These are phyloP conservation scores for Magallana nippona DNA, from an alignment of 2,888 invertebrate species.

Conservation along the genomic window DNA sequence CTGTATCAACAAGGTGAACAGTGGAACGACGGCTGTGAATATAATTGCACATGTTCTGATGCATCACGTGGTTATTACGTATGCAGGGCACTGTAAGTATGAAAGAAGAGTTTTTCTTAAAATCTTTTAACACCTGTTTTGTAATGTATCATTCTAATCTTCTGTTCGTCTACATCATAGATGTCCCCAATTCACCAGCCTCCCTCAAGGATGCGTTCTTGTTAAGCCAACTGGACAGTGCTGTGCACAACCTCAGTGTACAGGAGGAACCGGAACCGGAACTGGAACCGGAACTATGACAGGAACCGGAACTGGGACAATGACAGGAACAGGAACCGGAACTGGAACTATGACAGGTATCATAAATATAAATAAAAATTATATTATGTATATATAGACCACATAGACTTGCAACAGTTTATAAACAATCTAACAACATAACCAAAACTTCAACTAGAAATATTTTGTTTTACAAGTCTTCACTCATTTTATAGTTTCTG, in stretches of 20 bases:
- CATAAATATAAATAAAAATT: too few relatives aligned
- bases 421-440: too few relatives aligned
- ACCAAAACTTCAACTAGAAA: too few relatives aligned
- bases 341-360: background rate
- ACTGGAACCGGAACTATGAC: conserved; percentile 42
- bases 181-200: conserved; percentile 61
- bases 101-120: background rate
- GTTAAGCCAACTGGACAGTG: conserved; percentile 63
- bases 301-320: conserved; percentile 33
- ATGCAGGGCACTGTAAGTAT: conserved; percentile 48
- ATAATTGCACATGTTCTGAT: conserved; percentile 52
- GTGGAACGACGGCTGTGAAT: conserved; percentile 52
- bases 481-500: too few relatives aligned
- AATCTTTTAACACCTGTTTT: too few relatives aligned
- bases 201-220: conserved; percentile 63
- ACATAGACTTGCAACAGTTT: too few relatives aligned
- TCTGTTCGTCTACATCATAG: conserved; percentile 49
- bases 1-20: conserved; percentile 45
- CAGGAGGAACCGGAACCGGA: conserved; percentile 46
- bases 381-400: too few relatives aligned
- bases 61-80: conserved; percentile 47
- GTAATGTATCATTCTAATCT: background rate
- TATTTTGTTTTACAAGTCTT: too few relatives aligned
- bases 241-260: conserved; percentile 63
- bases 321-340: conserved; percentile 36